phyloP scores from a whole-genome alignment of 2,113 vertebrate genomes.

The Pedetes capensis region DNA sequence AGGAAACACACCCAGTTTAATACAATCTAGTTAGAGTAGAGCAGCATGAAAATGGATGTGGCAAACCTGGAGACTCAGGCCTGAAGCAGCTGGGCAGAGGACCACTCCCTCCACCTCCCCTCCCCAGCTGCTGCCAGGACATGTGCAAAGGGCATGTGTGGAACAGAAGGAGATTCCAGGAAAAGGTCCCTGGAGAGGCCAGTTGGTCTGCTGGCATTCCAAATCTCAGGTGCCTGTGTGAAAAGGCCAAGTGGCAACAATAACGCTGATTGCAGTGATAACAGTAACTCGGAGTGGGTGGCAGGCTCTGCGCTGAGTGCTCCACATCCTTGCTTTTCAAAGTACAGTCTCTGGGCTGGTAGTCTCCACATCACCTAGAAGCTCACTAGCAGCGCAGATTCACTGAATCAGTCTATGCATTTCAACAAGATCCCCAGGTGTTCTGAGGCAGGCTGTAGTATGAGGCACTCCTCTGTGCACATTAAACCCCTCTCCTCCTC shows the following conservation, averaged over 20 bases:
- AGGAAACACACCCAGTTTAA: slow-evolving; percentile 64
- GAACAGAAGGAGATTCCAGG: slow-evolving; percentile 38
- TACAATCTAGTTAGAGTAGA: slow-evolving; percentile 70
- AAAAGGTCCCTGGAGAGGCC: slow-evolving; percentile 34
- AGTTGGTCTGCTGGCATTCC: slow-evolving; percentile 30
- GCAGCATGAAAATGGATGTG: slow-evolving; percentile 55
- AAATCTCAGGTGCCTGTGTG: slow-evolving; percentile 24
- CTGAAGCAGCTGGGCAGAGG: slow-evolving; percentile 40
- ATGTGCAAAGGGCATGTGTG: slow-evolving; percentile 69
- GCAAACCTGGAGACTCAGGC: slow-evolving; percentile 11
- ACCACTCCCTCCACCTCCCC: neutral
- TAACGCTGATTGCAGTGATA: neutral
- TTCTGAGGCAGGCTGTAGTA: neutral
- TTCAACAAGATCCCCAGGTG: neutral
- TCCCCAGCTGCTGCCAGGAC: slow-evolving; percentile 60
- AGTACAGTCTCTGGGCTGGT: neutral
- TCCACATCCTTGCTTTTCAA: neutral
- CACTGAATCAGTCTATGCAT: neutral
- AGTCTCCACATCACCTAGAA: neutral
- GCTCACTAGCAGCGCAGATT: neutral
- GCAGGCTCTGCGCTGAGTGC: neutral
- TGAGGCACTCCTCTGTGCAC: neutral
- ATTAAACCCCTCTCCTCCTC: neutral
- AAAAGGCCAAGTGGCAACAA: slow-evolving; percentile 3
- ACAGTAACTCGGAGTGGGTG: neutral